phyloP scores from a whole-genome alignment of 92 coral and sea anemone genomes.

The Porites divaricata region DNA sequence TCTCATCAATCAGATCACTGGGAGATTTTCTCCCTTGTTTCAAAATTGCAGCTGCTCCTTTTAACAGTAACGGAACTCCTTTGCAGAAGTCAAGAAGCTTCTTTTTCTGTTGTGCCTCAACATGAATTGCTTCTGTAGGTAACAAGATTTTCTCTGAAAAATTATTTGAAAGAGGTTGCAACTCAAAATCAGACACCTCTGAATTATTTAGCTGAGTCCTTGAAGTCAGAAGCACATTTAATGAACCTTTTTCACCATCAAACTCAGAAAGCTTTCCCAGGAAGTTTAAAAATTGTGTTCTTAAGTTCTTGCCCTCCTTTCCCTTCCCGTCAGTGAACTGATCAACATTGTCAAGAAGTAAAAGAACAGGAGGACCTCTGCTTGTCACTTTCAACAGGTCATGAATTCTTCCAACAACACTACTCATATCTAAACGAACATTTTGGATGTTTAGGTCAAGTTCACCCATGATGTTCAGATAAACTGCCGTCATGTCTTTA shows the following conservation, averaged over 20 bases:
- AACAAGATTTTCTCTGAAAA: too few relatives aligned
- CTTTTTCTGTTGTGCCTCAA: too few relatives aligned
- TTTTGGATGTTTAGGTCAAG: constrained; percentile 12
- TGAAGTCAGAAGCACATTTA: constrained; percentile 63
- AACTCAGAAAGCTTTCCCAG: not conserved
- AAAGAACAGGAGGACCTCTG: constrained; percentile 12
- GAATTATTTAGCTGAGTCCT: too few relatives aligned
- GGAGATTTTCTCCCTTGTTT: not conserved
- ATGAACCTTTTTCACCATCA: constrained; percentile 8
- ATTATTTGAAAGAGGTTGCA: too few relatives aligned
- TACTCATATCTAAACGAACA: not conserved
- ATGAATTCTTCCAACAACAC: constrained; percentile 14
- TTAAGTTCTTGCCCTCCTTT: not conserved
- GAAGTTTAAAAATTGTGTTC: not conserved
- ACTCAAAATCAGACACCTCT: too few relatives aligned
- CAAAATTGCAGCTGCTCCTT: too few relatives aligned
- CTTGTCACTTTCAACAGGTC: not conserved
- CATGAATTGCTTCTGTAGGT: too few relatives aligned
- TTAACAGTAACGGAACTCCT: too few relatives aligned
- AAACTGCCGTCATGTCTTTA: constrained; percentile 33
- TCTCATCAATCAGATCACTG: not conserved
- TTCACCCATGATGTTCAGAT: not conserved
- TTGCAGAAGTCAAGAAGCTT: too few relatives aligned
- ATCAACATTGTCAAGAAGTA: constrained; percentile 69
- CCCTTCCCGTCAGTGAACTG: constrained; percentile 12